phyloP scores from a whole-genome alignment of 2,113 vertebrate species.

The Strix aluco region DNA sequence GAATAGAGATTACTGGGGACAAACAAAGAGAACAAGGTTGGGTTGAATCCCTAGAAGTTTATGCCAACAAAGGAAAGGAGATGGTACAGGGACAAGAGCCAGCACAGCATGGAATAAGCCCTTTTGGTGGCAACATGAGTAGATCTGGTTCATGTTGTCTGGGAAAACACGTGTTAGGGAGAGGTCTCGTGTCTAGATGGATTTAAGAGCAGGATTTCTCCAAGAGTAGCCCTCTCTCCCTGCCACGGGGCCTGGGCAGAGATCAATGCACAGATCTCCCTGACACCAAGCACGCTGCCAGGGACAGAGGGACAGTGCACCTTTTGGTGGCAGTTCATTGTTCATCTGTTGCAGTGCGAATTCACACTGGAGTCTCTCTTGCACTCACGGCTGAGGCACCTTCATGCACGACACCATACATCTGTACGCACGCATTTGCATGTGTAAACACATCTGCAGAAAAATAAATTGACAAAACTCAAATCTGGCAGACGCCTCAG shows the following conservation, averaged over 20 bases:
- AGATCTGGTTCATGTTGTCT: rapidly evolving
- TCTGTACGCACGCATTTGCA: background rate
- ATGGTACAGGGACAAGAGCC: background rate
- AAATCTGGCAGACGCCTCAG: background rate
- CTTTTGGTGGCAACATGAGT: background rate
- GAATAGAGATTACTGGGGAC: background rate
- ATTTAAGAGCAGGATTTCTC: background rate
- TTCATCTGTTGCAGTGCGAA: background rate
- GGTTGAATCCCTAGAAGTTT: background rate
- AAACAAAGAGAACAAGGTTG: background rate
- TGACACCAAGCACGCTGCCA: rapidly evolving
- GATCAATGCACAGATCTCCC: rapidly evolving
- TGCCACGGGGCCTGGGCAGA: background rate
- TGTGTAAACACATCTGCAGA: background rate
- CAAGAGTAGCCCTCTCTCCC: background rate
- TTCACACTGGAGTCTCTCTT: background rate
- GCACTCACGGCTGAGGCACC: background rate
- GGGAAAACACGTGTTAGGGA: rapidly evolving
- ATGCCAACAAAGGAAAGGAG: background rate
- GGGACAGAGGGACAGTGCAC: rapidly evolving
- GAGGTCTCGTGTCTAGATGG: background rate
- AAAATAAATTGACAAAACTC: background rate
- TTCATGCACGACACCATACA: background rate
- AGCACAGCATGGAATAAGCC: background rate
- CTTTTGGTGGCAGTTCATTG: background rate